Evolutionary conservation across 2,888 invertebrate genomes (phyloP).

Genomic region (Spicauda simplicius): DNA sequence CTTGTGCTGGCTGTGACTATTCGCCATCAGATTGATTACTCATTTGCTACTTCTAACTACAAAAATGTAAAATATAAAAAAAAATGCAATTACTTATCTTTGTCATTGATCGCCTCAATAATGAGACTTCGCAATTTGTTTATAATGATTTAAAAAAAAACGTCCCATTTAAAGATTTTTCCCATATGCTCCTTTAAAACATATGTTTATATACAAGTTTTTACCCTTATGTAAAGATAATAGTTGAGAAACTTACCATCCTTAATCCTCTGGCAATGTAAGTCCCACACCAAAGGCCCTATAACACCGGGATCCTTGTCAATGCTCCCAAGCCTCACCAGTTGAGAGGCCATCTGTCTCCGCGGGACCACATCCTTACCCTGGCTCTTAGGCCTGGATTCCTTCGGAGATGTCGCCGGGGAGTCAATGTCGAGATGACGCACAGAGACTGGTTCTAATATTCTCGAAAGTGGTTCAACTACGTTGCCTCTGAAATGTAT

Average conservation of each 20-base stretch:
- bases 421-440: slow-evolving; percentile 87
- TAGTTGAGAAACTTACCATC: slow-evolving; percentile 63
- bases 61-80: no score
- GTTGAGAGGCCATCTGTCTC: slow-evolving; percentile 75
- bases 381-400: slow-evolving; percentile 41
- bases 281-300: slow-evolving; percentile 93
- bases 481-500: slow-evolving; percentile 84
- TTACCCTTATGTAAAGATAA: no score
- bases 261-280: slow-evolving; percentile 89
- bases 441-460: slow-evolving; percentile 91
- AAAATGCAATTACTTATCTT: no score
- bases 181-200: no score
- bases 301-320: slow-evolving; percentile 93
- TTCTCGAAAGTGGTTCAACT: slow-evolving; percentile 91
- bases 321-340: slow-evolving; percentile 89
- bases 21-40: no score
- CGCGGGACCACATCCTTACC: slow-evolving; percentile 64
- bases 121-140: no score
- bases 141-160: no score
- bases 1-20: no score
- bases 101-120: no score
- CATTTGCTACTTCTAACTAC: no score
- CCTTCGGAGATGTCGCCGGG: slow-evolving; percentile 59
- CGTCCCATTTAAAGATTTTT: no score
- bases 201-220: no score